These are phyloP conservation scores for Cotesia chilonis DNA, from an alignment of 1,140 invertebrate genomes.

Conservation along the genomic window DNA sequence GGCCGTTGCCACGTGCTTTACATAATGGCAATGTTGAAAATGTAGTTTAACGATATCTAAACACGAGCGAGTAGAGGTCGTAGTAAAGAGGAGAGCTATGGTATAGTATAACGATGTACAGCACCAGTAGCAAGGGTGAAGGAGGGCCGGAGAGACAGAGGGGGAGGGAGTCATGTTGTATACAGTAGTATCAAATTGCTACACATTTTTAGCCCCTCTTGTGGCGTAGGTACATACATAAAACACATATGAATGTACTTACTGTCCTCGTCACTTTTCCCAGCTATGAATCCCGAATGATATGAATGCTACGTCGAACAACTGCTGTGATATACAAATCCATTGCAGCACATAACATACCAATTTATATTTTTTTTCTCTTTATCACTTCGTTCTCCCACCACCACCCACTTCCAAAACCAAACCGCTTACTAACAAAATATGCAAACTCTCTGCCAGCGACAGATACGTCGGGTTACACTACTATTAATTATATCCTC, in stretches of 20 bases:
- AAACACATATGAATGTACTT: neutral
- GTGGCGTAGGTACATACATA: no score
- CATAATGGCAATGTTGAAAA: conserved; percentile 63
- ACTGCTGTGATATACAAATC: conserved; percentile 2
- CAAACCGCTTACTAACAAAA: conserved; percentile 1
- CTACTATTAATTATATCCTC: conserved; percentile 28
- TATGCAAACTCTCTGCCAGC: conserved; percentile 22
- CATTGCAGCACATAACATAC: neutral
- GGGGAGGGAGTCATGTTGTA: neutral
- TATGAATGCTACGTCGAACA: conserved; percentile 23
- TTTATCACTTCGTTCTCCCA: neutral
- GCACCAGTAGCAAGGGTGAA: neutral
- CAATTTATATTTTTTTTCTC: neutral
- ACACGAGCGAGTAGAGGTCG: conserved; percentile 18
- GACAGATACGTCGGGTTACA: conserved; percentile 18
- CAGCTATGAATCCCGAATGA: conserved; percentile 15
- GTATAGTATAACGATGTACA: conserved; percentile 17
- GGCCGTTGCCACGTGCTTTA: conserved; percentile 58
- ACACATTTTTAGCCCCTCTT: conserved; percentile 1
- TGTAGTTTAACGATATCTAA: conserved; percentile 52
- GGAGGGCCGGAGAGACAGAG: neutral
- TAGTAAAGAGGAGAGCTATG: neutral
- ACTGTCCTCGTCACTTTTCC: conserved; percentile 22
- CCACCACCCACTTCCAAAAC: no score
- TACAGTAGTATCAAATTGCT: conserved; percentile 13